Conservation (phyloP, 2,797 vertebrate species). For the Varecia variegata region DNA sequence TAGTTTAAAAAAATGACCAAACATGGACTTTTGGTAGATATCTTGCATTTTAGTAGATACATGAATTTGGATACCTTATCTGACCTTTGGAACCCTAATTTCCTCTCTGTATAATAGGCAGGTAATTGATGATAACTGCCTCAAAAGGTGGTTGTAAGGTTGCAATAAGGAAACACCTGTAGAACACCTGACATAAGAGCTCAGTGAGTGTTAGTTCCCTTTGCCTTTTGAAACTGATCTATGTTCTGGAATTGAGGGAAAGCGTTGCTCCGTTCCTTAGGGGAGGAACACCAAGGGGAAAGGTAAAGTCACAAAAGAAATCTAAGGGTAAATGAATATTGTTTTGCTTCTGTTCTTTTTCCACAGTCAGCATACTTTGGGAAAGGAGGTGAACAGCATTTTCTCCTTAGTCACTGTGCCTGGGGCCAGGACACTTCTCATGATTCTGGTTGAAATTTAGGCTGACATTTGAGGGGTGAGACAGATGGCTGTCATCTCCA, state of each 20-base stretch:
- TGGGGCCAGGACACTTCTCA: not conserved
- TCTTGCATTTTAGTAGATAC: not conserved
- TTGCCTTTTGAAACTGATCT: not conserved
- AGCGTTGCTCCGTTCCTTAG: not conserved
- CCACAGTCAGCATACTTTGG: not conserved
- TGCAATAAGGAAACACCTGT: not conserved
- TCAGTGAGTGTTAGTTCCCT: not conserved
- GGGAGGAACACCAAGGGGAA: not conserved
- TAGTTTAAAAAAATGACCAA: not conserved
- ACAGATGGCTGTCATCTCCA: constrained; percentile 35
- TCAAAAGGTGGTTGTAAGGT: not conserved
- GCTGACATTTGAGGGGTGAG: constrained; percentile 28
- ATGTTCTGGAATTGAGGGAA: not conserved
- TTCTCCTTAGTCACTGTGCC: not conserved
- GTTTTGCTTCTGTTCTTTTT: not conserved
- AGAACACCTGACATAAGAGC: not conserved
- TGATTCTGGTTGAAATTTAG: not conserved
- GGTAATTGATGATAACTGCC: not conserved
- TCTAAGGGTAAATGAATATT: not conserved
- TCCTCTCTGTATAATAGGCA: not conserved
- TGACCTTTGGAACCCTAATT: not conserved
- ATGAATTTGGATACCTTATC: not conserved
- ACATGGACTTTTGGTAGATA: not conserved
- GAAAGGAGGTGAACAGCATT: not conserved
- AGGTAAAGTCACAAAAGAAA: not conserved